Evolutionary conservation across 2,888 invertebrate species (phyloP).

Genomic region (Ptychoptera contaminata): DNA sequence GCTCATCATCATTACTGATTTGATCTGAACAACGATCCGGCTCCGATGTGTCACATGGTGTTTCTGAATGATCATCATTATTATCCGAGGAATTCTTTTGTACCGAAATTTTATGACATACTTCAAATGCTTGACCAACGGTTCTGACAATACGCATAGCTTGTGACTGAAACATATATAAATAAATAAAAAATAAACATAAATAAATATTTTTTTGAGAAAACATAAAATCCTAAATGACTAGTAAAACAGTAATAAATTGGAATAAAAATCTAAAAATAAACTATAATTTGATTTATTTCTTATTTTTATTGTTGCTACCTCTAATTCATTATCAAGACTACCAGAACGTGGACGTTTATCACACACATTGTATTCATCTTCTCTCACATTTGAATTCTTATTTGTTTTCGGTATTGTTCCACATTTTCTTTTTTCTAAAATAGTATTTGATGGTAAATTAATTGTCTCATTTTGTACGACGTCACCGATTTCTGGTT

Average conservation of each 20-base stretch:
- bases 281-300: no score
- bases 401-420: slow-evolving; percentile 6
- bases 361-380: slow-evolving; percentile 10
- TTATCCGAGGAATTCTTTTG: slow-evolving; percentile 36
- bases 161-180: slow-evolving; percentile 61
- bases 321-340: slow-evolving; percentile 43
- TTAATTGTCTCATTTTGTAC: slow-evolving; percentile 12
- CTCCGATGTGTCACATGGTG: slow-evolving; percentile 27
- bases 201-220: no score
- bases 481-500: slow-evolving; percentile 59
- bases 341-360: slow-evolving; percentile 24
- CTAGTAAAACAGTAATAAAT: no score
- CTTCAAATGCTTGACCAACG: slow-evolving; percentile 98
- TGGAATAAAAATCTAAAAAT: no score
- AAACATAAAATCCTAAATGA: no score
- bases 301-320: slow-evolving; percentile 17
- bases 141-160: slow-evolving; percentile 97
- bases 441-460: not conserved
- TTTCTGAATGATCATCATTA: slow-evolving; percentile 30
- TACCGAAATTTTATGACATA: slow-evolving; percentile 88
- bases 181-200: no score
- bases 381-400: slow-evolving; percentile 8
- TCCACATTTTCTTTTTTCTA: slow-evolving; percentile 3
- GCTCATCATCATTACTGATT: slow-evolving; percentile 33
- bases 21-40: slow-evolving; percentile 29